phyloP scores from a whole-genome alignment of 2,113 vertebrate genomes.

The Bettongia penicillata region DNA sequence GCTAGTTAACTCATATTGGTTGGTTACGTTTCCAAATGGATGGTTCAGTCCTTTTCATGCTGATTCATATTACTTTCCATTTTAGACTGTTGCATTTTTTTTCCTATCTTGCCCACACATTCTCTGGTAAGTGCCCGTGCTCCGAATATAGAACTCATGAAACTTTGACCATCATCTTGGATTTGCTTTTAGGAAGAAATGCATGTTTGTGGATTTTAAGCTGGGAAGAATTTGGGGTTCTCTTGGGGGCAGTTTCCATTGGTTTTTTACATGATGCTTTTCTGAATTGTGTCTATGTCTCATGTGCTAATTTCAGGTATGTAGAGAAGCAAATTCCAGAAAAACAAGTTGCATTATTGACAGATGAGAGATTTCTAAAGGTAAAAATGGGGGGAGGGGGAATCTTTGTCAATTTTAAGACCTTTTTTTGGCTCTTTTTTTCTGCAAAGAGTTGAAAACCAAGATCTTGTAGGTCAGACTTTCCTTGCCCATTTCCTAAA shows the following conservation, averaged over 20 bases:
- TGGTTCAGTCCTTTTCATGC: background rate
- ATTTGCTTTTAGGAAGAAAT: conserved; percentile 55
- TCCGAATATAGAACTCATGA: background rate
- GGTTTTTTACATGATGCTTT: conserved; percentile 40
- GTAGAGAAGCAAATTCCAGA: conserved; percentile 89
- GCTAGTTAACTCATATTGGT: background rate
- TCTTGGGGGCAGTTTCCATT: conserved; percentile 39
- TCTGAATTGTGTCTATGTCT: conserved; percentile 38
- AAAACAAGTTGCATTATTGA: conserved; percentile 88
- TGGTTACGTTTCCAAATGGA: background rate
- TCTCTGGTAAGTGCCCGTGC: background rate
- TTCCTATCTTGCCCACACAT: background rate
- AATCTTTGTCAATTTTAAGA: background rate
- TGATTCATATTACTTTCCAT: background rate
- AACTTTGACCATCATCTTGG: conserved; percentile 23
- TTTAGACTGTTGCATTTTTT: background rate
- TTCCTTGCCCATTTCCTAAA: conserved; percentile 44
- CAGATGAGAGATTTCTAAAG: conserved; percentile 89
- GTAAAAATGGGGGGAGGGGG: conserved; percentile 78
- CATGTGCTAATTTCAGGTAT: conserved; percentile 84
- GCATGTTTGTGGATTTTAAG: background rate
- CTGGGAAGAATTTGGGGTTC: background rate
- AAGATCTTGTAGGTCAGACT: conserved; percentile 4
- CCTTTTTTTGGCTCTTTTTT: conserved; percentile 37
- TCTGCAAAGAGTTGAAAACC: background rate